Evolutionary conservation across 2,797 vertebrate species (phyloP), one percentile per base, ranked within the genome.

Genomic region (Hydrocynus forskahlii): DNA sequence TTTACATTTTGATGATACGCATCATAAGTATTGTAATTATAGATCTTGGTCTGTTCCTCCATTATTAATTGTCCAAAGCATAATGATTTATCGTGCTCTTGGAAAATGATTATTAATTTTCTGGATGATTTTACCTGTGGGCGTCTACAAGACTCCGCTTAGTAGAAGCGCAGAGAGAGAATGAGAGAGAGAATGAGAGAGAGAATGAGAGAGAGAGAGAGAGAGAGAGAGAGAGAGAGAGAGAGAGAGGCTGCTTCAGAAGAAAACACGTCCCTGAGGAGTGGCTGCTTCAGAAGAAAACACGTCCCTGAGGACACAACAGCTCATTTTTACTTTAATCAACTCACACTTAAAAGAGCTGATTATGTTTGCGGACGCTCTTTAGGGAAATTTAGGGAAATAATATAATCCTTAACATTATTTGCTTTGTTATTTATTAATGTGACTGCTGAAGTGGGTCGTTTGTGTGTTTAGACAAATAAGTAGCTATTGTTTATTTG

Each of bases 21-120:
- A 95, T 94, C 93, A 91, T 94, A 95, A 94, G 93, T 94, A 92
- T 95, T 94, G 92, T 93, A 95, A 96, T 95, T 96, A 96, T 77
- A 96, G 95, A 95, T 95, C 93, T 95, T 94, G 90, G 94, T 92
- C 94, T 94, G 95, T 92, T 91, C 92, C 95, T 90, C 92, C 91
- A 88, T 95, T 96, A 97, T 97, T 97, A 97, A 97, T 97, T 97
- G 95, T 96, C 95, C 94, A 95, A 96, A 96, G 95, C 94, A 82
- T 94, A 95, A 95, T 97, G 96, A 97, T 98, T 98, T 97, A 97
- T 96, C 94, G 95, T 95, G 92, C 93, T 92, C 92, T 92, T 92
- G 94, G 93, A 95, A 94, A 94, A 95, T 96, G 92, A 97, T 97
- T 98, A 96, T 97, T 96, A 95, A 98, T 97, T 97, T 97, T 97